These are phyloP conservation scores for Dioctria rufipes DNA, from an alignment of 2,888 invertebrate genomes.

Conservation along the genomic window DNA sequence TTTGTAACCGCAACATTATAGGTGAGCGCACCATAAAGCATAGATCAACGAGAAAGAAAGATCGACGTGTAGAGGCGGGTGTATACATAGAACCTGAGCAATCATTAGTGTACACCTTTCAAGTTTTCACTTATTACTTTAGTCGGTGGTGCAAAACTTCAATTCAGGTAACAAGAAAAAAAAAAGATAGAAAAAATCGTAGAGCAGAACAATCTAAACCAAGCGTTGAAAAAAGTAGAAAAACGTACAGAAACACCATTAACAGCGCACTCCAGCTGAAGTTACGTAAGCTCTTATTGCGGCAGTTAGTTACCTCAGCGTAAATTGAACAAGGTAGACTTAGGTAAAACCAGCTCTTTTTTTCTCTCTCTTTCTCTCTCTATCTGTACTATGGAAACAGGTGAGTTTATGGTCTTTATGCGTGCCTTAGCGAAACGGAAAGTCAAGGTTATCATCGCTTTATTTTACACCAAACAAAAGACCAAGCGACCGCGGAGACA, in stretches of 20 bases:
- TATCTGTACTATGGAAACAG: not conserved
- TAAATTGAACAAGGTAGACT: conserved; percentile 15
- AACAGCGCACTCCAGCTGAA: not conserved
- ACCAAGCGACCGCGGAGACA: not conserved
- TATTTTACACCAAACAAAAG: not conserved
- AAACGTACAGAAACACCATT: conserved; percentile 40
- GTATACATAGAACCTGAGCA: not conserved
- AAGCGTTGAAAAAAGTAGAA: conserved; percentile 15
- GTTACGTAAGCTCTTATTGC: conserved; percentile 35
- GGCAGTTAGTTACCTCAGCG: conserved; percentile 40
- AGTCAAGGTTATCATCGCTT: conserved; percentile 36
- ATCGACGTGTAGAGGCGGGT: not conserved
- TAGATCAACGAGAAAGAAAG: not conserved
- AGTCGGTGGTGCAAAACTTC: not conserved
- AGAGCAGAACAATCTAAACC: not conserved
- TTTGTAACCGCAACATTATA: not conserved
- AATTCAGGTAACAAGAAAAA: not conserved
- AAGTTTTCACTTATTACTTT: not conserved
- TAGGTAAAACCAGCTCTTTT: not conserved
- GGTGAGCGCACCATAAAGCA: not conserved
- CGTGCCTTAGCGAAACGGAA: conserved; percentile 35
- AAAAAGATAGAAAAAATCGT: not conserved
- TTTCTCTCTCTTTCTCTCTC: not conserved
- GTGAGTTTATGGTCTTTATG: conserved; percentile 15
- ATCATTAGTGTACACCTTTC: conserved; percentile 3